Conservation (phyloP, 1,140 invertebrate genomes). For the Nixonia krombeini region DNA sequence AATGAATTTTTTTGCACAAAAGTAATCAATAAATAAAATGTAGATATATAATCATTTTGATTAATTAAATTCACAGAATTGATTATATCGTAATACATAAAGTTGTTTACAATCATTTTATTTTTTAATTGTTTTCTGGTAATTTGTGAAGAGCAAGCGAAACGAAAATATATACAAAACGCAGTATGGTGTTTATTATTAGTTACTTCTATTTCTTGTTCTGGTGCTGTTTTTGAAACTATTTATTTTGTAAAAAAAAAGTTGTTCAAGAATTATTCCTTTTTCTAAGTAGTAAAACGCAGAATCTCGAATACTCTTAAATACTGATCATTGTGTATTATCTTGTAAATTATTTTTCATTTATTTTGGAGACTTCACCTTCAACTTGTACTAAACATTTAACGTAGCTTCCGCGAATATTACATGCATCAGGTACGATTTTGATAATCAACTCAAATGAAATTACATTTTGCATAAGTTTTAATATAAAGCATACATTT, state of each 20-base stretch:
- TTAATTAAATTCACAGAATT: not conserved
- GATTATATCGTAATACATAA: too few relatives aligned
- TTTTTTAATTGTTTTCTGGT: not conserved
- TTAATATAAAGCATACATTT: too few relatives aligned
- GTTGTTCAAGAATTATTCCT: not conserved
- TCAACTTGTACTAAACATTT: not conserved
- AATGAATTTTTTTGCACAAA: not conserved
- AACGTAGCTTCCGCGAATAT: not conserved
- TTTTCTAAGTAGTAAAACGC: not conserved
- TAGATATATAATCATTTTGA: not conserved
- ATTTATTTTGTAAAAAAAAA: not conserved
- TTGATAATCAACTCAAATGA: too few relatives aligned
- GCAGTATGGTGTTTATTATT: too few relatives aligned
- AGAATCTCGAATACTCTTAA: slow-evolving; percentile 36
- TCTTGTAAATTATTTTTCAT: not conserved
- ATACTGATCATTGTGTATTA: slow-evolving; percentile 18
- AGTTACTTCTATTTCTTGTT: not conserved
- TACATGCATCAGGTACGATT: not conserved
- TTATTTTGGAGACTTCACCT: not conserved
- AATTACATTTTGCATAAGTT: too few relatives aligned
- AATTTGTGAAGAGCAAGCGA: too few relatives aligned
- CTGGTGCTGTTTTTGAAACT: not conserved
- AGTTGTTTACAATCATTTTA: too few relatives aligned
- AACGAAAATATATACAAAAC: too few relatives aligned
- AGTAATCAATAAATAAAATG: slow-evolving; percentile 9